These are phyloP conservation scores for Tragelaphus imberbis DNA, from an alignment of 2,113 vertebrate genomes.

Conservation along the genomic window DNA sequence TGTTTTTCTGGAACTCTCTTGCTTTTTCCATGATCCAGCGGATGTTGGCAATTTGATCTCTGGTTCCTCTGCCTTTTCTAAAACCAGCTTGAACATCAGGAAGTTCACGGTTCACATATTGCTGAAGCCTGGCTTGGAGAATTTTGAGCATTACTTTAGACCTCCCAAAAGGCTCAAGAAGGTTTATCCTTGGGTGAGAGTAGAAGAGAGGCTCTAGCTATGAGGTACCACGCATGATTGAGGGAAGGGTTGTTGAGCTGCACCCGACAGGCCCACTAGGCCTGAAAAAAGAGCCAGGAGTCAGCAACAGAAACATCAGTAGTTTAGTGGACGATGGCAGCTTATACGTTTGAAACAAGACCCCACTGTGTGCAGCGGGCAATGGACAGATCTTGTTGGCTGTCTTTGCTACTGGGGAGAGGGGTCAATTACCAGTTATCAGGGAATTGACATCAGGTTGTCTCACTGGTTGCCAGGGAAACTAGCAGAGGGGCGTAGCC, in stretches of 20 bases:
- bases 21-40: too few species aligned
- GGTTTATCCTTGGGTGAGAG: not conserved
- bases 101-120: too few species aligned
- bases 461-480: not conserved
- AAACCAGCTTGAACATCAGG: too few species aligned
- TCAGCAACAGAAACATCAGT: not conserved
- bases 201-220: not conserved
- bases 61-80: too few species aligned
- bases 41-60: too few species aligned
- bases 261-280: not conserved
- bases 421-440: not conserved
- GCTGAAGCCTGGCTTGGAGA: too few species aligned
- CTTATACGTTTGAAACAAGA: not conserved
- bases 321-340: not conserved
- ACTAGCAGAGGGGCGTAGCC: not conserved
- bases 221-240: not conserved
- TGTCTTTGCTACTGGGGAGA: not conserved
- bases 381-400: not conserved
- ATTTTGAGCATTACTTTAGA: not conserved
- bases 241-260: not conserved
- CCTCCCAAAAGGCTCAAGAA: not conserved
- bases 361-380: not conserved
- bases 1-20: too few species aligned
- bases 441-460: not conserved
- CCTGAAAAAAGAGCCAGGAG: fast-evolving